phyloP scores from a whole-genome alignment of 2,888 invertebrate genomes.

The Aporophyla lueneburgensis region DNA sequence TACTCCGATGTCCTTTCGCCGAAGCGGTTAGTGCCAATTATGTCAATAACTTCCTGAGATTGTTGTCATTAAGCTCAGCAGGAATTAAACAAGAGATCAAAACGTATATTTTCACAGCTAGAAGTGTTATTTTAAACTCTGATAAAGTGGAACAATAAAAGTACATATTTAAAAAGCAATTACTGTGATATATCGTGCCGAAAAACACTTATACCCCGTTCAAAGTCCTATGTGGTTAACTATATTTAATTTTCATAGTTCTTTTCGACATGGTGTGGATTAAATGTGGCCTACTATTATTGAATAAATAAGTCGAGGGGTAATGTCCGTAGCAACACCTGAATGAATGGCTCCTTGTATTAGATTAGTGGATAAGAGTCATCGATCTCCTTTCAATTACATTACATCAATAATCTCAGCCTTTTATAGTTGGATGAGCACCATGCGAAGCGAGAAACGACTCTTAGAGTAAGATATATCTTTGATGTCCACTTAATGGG shows the following conservation, averaged over 20 bases:
- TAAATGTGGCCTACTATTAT: neutral
- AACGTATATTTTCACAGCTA: constrained; percentile 1
- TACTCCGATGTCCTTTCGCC: neutral
- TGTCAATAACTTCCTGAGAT: constrained; percentile 7
- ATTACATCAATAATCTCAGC: constrained; percentile 57
- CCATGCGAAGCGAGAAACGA: constrained; percentile 52
- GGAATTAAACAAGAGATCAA: neutral
- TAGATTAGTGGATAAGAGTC: constrained; percentile 18
- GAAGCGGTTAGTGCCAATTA: constrained; percentile 18
- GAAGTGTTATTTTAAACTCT: constrained; percentile 1
- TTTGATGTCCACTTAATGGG: constrained; percentile 76
- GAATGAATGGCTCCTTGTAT: constrained; percentile 15
- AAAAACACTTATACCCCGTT: constrained; percentile 4
- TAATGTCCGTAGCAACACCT: constrained; percentile 20
- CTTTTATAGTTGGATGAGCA: constrained; percentile 51
- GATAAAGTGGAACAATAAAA: neutral
- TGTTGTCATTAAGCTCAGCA: constrained; percentile 9
- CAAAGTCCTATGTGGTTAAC: neutral
- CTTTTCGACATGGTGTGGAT: constrained; percentile 9
- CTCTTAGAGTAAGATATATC: constrained; percentile 54
- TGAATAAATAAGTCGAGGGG: constrained; percentile 30
- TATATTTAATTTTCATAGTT: constrained; percentile 6
- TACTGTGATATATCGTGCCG: neutral
- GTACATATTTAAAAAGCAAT: constrained; percentile 10
- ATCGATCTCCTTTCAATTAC: constrained; percentile 55